A percentile compares a stretch with the other conserved stretches of the same genome.
These are phyloP conservation scores for Neuroterus valhalla DNA, from an alignment of 1,140 invertebrate species.

Conservation along the genomic window DNA sequence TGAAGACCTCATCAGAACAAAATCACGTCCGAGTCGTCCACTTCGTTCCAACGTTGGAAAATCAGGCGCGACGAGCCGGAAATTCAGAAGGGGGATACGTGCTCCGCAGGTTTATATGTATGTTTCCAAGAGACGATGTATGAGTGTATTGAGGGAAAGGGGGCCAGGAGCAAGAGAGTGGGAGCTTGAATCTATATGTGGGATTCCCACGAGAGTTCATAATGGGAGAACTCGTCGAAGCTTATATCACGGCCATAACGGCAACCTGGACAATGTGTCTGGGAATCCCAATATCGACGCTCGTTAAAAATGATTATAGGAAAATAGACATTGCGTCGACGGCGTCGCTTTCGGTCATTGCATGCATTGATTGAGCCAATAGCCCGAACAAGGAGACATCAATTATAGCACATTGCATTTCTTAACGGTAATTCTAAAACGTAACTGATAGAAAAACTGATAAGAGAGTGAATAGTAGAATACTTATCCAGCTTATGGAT, in stretches of 20 bases:
- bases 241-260: constrained; percentile 54
- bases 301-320: constrained; percentile 55
- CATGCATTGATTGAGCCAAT: constrained; percentile 11
- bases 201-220: constrained; percentile 16
- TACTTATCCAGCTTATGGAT: no score
- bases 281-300: constrained; percentile 57
- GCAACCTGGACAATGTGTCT: constrained; percentile 56
- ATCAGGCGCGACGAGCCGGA: constrained; percentile 46
- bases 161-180: no score
- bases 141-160: constrained; percentile 34
- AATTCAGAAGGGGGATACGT: constrained; percentile 36
- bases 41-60: constrained; percentile 30
- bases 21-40: constrained; percentile 28
- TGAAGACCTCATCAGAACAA: not conserved
- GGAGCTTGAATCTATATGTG: not conserved
- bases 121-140: constrained; percentile 35
- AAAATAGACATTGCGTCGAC: constrained; percentile 31
- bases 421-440: not conserved
- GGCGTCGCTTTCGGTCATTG: not conserved
- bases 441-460: not conserved
- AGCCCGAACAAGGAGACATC: constrained; percentile 1
- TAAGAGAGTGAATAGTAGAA: not conserved
- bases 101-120: constrained; percentile 17
- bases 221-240: constrained; percentile 47
- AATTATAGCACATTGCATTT: constrained; percentile 1